Evolutionary conservation across 2,797 vertebrate genomes (phyloP), one percentile per base, ranked within the genome.

Genomic region (Leptoclinus maculatus): DNA sequence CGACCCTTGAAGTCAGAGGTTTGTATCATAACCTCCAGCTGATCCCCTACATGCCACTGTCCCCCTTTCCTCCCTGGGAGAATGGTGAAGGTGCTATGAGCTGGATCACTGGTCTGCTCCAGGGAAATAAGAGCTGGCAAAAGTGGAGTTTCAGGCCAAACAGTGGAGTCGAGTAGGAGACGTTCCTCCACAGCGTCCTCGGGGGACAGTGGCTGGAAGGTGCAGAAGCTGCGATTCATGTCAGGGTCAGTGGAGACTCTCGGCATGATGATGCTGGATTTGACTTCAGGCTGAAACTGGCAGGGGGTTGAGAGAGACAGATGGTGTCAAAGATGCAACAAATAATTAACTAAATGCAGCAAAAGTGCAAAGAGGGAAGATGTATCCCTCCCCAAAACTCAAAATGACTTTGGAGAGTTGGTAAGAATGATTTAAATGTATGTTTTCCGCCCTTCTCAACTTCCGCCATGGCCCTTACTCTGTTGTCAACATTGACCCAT

Each of bases 31-130:
- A 84, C 78, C 9, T 83, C 64, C 70, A 91, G 62, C 49, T 60
- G 58, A 54, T 88, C 83, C 10, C 88, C 86, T 5, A 79, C 53
- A 0, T 27, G 73, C 84, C 88, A 83, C 54, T 77, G 21, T 21
- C 69, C 38, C 0, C 60, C 56, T 57, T 54, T 39, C 1, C 4
- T 78, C 39, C 16, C 34, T 38, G 75, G 71, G 38, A 71, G 68
- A 49, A 87, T 66, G 23, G 21, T 76, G 72, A 87, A 79, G 34
- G 3, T 64, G 82, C 84, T 86, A 69, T 77, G 56, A 7, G 36
- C 66, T 19, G 87, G 82, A 74, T 81, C 60, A 5, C 74, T 86
- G n/a, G 68, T 83, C 27, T 76, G 29, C 3, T 47, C 27, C 8
- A 80, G 32, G 32, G 7, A 34, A 34, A 34, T 34, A 34, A 7